These are phyloP conservation scores for Lymantria monacha DNA, from an alignment of 2,888 invertebrate genomes.

Conservation along the genomic window DNA sequence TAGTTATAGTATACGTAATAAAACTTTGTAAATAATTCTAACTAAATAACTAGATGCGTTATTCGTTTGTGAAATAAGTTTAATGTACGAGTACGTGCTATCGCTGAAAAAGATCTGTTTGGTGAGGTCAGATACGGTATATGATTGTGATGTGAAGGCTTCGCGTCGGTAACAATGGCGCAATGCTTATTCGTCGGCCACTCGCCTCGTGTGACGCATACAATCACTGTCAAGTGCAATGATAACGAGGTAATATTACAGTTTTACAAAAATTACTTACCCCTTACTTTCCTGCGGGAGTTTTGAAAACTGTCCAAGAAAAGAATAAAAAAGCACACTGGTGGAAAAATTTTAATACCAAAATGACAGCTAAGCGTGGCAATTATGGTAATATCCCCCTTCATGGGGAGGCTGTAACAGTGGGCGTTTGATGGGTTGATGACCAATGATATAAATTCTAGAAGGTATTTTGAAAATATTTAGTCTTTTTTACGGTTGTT, in stretches of 20 bases:
- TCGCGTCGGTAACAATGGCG: conserved; percentile 42
- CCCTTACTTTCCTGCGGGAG: too few relatives aligned
- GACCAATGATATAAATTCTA: too few relatives aligned
- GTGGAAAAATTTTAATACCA: too few relatives aligned
- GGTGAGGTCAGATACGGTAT: conserved; percentile 61
- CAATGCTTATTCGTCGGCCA: conserved; percentile 26
- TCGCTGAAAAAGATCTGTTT: conserved; percentile 44
- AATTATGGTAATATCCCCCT: too few relatives aligned
- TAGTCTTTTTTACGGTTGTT: too few relatives aligned
- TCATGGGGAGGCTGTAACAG: too few relatives aligned
- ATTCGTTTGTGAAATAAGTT: conserved; percentile 9
- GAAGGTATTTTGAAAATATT: too few relatives aligned
- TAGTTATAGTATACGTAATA: conserved; percentile 1
- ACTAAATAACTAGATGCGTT: not conserved
- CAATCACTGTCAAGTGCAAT: conserved; percentile 4
- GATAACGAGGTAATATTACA: not conserved
- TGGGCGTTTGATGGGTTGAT: too few relatives aligned
- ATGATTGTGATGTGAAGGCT: conserved; percentile 38
- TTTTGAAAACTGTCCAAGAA: too few relatives aligned
- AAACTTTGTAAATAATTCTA: not conserved
- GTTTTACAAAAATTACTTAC: too few relatives aligned
- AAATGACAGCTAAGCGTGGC: too few relatives aligned
- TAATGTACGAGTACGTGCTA: conserved; percentile 34
- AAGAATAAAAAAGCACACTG: too few relatives aligned
- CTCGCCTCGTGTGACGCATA: conserved; percentile 2